A percentile compares a stretch with the other conserved stretches of the same genome.
phyloP scores from a whole-genome alignment of 2,113 vertebrate species.

The Anas platyrhynchos region DNA sequence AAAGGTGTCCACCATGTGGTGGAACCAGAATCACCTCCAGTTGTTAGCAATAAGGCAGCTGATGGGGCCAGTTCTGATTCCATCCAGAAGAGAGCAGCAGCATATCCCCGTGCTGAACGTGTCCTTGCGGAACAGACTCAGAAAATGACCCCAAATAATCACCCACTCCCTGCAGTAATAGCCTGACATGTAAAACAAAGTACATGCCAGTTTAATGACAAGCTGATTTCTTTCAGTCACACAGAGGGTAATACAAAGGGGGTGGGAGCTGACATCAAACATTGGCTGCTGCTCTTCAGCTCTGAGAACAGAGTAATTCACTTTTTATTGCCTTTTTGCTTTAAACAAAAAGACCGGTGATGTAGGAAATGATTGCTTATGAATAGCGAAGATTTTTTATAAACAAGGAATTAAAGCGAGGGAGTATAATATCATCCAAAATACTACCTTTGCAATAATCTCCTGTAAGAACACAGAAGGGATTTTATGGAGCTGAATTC shows the following conservation, averaged over 20 bases:
- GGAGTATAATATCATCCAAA: not conserved
- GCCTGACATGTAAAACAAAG: not conserved
- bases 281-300: not conserved
- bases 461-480: not conserved
- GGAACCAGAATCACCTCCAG: not conserved
- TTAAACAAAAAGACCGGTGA: not conserved
- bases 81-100: slow-evolving; percentile 55
- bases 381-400: not conserved
- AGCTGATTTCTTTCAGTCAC: not conserved
- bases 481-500: not conserved
- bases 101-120: not conserved
- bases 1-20: not conserved
- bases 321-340: not conserved
- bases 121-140: not conserved
- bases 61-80: slow-evolving; percentile 10
- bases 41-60: not conserved
- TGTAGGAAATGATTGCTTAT: not conserved
- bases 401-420: not conserved
- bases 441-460: not conserved
- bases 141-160: not conserved
- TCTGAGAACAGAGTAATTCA: not conserved
- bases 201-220: not conserved
- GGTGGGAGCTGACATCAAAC: not conserved
- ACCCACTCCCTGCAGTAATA: not conserved
- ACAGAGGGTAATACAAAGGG: not conserved